Base-by-base conservation (phyloP, 2,888 invertebrate species). In the Himalopsyche anomala region DNA sequence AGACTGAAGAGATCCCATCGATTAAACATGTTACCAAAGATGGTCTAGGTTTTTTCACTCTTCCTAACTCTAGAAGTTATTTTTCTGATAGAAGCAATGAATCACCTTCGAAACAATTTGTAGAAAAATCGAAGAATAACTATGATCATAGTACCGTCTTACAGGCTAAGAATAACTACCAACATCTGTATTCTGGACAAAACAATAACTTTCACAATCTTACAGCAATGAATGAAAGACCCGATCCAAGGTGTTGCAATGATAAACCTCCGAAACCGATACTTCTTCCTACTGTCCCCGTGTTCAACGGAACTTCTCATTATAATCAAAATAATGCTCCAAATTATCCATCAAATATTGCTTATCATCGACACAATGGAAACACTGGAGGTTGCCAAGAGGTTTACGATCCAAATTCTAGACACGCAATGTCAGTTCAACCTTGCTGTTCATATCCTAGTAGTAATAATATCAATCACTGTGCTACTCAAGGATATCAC, bases 41-140 rank as follows among this genome's bases (percentile, higher is more conserved):
- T 45, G 81, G 42, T 19, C 38, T 86, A 15, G 85, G 82, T 1
- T 88, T 88, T 80, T 88, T 88, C 40, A 88, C 88, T 8, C 62
- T 84, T n/a, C 88, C 88, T 5, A 86, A 86, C 51, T 85, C 87
- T 9, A 82, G 51, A 36, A 82, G 83, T 19, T 51, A 84, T 54
- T 74, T 81, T 28, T 15, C 54, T 15, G 55, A 82, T 12, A 84
- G 40, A 45, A 84, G 42, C 15, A 17, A 42, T 12, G 19, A 36
- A 12, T 38, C 54, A 40, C 38, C 5, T 28, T 40, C 85, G 4
- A 38, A 5, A 11, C 40, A 55, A 36, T n/a, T 19, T 19, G 56
- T 82, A 38, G 40, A 55, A 55, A 54, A 74, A 82, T 42, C 82
- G n/a, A 51, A 74, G 79, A 82, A 28, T 40, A 56, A 69, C 5